Evolutionary conservation across 1,140 invertebrate genomes (phyloP).

Genomic region (Musca domestica): DNA sequence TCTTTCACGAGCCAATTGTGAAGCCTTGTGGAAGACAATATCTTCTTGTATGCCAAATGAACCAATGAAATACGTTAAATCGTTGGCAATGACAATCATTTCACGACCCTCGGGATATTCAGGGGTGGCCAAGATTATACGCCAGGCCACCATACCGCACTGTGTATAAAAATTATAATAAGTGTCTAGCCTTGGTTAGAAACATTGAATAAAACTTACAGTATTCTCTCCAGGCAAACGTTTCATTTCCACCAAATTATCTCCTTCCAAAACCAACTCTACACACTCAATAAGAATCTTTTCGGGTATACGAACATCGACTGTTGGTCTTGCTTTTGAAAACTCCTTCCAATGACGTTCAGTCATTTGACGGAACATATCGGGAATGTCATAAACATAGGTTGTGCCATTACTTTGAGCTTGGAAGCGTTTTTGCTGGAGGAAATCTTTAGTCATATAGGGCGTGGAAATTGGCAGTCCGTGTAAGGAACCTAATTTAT

Average conservation of each 20-base stretch:
- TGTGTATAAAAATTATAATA: conserved; percentile 46
- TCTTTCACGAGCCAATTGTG: conserved; percentile 78
- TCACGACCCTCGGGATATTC: conserved; percentile 93
- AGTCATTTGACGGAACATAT: conserved; percentile 93
- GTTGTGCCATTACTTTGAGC: conserved; percentile 95
- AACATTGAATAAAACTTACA: conserved; percentile 53
- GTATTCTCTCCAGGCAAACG: conserved; percentile 93
- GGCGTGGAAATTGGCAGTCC: conserved; percentile 91
- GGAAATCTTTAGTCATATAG: conserved; percentile 95
- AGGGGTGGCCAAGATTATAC: conserved; percentile 87
- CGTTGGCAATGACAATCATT: conserved; percentile 95
- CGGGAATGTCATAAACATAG: conserved; percentile 95
- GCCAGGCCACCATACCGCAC: conserved; percentile 98
- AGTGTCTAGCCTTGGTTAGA: too few relatives aligned
- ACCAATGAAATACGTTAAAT: conserved; percentile 93
- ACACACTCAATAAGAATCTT: conserved; percentile 65
- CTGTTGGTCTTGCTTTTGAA: conserved; percentile 64
- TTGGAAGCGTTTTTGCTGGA: conserved; percentile 96
- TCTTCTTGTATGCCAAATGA: conserved; percentile 96
- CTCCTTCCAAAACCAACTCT: conserved; percentile 84
- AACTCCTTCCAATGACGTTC: conserved; percentile 81
- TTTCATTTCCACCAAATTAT: conserved; percentile 81
- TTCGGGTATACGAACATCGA: conserved; percentile 65
- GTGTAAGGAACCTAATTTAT: conserved; percentile 86
- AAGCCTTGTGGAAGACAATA: conserved; percentile 85